These are phyloP conservation scores for Dreissena polymorpha DNA, from an alignment of 1,140 invertebrate genomes.

Conservation along the genomic window DNA sequence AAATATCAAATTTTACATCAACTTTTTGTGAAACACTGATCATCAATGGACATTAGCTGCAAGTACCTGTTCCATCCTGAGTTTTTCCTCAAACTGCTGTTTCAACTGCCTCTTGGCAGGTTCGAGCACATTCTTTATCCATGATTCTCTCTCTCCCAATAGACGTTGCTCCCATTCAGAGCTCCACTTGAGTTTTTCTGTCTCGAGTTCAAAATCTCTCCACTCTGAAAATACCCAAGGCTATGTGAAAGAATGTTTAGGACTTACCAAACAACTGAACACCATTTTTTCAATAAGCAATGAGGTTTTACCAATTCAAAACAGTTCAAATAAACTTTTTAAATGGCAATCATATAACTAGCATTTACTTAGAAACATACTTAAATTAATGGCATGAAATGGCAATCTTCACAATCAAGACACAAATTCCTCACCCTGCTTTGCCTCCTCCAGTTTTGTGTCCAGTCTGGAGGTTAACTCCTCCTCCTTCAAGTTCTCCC, in stretches of 20 bases:
- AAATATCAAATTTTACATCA: too few species aligned
- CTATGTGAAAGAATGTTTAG: too few species aligned
- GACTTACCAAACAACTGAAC: too few species aligned
- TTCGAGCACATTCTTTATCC: constrained; percentile 40
- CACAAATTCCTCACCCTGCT: constrained; percentile 24
- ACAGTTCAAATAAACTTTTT: too few species aligned
- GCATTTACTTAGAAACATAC: too few species aligned
- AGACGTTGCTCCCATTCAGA: constrained; percentile 27
- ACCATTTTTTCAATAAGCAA: too few species aligned
- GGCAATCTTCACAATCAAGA: too few species aligned
- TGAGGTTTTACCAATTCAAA: too few species aligned
- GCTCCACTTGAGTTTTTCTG: constrained; percentile 42
- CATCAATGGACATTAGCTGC: too few species aligned
- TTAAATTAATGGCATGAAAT: too few species aligned
- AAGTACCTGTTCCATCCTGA: constrained; percentile 38
- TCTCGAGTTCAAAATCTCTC: constrained; percentile 49
- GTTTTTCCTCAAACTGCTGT: constrained; percentile 35
- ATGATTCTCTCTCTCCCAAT: constrained; percentile 15
- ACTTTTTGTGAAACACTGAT: too few species aligned
- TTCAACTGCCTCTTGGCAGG: constrained; percentile 43
- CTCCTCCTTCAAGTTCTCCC: constrained; percentile 31
- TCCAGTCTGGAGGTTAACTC: constrained; percentile 24
- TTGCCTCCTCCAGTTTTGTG: constrained; percentile 17
- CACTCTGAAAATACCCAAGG: constrained; percentile 5
- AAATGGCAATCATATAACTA: too few species aligned